Evolutionary conservation across 2,113 vertebrate genomes (phyloP).

Genomic region (Ptilonorhynchus violaceus): DNA sequence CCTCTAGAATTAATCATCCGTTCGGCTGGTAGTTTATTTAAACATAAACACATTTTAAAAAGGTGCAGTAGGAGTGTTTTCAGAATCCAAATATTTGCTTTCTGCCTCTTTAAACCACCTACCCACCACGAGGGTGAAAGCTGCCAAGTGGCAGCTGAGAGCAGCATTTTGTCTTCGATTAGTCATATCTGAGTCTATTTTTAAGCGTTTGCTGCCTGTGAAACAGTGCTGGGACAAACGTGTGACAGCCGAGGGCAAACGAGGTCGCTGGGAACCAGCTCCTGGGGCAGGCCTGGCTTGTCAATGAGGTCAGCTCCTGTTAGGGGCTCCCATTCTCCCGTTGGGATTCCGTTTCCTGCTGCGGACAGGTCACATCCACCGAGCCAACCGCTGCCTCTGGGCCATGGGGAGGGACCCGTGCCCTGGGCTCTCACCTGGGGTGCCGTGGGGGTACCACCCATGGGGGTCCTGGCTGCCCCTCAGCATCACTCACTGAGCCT

Average conservation of each 20-base stretch:
- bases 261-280: background rate
- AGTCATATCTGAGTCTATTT: background rate
- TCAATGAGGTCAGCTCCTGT: background rate
- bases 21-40: background rate
- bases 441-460: rapidly evolving
- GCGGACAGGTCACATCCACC: background rate
- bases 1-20: background rate
- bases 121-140: background rate
- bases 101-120: conserved; percentile 31
- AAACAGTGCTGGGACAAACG: background rate
- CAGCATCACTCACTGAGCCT: background rate
- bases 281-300: background rate
- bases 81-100: conserved; percentile 32
- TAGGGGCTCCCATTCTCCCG: background rate
- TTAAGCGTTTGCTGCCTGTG: background rate
- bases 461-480: background rate
- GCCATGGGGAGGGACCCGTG: background rate
- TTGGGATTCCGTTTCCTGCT: background rate
- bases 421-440: background rate
- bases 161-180: background rate
- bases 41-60: conserved; percentile 6
- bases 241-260: background rate
- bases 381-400: background rate
- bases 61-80: background rate
- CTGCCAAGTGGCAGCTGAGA: conserved; percentile 34